Evolutionary conservation across 2,888 invertebrate genomes (phyloP).

Genomic region (Pheosia tremula): DNA sequence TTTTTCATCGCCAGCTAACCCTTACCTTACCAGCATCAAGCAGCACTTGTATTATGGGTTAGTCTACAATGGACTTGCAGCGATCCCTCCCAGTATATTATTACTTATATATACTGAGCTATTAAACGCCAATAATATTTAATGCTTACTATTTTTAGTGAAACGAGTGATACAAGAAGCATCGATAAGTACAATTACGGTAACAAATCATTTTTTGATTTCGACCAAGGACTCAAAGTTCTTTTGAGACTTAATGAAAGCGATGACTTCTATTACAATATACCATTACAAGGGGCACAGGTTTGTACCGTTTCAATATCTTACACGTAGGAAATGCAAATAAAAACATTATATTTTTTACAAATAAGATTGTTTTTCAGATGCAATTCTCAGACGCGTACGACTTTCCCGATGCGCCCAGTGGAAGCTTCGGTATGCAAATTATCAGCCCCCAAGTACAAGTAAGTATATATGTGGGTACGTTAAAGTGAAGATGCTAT

Average conservation of each 20-base stretch:
- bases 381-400: constrained; percentile 82
- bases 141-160: constrained; percentile 41
- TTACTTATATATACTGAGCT: no score
- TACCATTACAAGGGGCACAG: constrained; percentile 78
- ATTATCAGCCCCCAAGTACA: constrained; percentile 70
- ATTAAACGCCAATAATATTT: no score
- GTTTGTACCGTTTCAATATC: constrained; percentile 46
- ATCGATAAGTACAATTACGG: constrained; percentile 72
- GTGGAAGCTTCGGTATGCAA: constrained; percentile 80
- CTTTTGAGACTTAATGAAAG: constrained; percentile 63
- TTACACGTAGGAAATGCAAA: no score
- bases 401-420: constrained; percentile 84
- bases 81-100: no score
- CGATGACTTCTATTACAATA: constrained; percentile 80
- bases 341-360: no score
- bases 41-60: no score
- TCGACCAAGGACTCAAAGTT: constrained; percentile 71
- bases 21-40: no score
- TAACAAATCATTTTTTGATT: constrained; percentile 73
- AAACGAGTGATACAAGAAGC: constrained; percentile 40
- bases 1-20: no score
- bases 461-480: constrained; percentile 42
- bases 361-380: constrained; percentile 48
- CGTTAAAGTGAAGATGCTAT: no score
- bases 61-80: no score